phyloP scores from a whole-genome alignment of 2,113 vertebrate genomes.

The Gadus macrocephalus region DNA sequence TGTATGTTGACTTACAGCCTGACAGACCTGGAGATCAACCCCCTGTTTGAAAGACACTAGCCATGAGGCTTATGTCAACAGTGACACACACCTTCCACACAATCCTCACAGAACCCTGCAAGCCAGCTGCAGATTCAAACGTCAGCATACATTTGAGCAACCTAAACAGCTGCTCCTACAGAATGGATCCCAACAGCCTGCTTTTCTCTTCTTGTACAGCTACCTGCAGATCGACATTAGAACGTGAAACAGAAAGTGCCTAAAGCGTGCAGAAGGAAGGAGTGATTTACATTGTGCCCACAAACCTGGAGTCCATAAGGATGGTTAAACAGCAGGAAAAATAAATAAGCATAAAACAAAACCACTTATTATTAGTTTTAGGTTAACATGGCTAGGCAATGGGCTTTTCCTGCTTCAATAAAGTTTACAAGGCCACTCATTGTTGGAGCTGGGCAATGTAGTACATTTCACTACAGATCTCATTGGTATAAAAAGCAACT shows the following conservation, averaged over 20 bases:
- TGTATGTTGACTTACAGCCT: constrained; percentile 5
- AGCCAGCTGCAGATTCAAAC: constrained; percentile 73
- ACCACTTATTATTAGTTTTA: constrained; percentile 7
- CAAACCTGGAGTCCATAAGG: constrained; percentile 23
- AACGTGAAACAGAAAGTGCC: no score
- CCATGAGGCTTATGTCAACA: constrained; percentile 52
- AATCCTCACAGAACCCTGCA: constrained; percentile 66
- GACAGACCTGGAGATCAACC: constrained; percentile 10
- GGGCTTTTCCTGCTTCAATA: constrained; percentile 25
- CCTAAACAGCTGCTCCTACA: constrained; percentile 57
- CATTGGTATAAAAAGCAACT: constrained; percentile 50
- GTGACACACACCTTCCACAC: constrained; percentile 36
- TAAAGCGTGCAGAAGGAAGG: neutral
- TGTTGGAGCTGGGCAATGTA: constrained; percentile 16
- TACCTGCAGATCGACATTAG: neutral
- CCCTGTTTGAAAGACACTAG: constrained; percentile 37
- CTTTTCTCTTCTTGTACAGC: constrained; percentile 23
- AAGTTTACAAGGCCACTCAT: constrained; percentile 3
- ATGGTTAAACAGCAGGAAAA: constrained; percentile 30
- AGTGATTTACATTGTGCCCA: constrained; percentile 7
- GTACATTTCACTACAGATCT: constrained; percentile 42
- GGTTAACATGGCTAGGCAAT: constrained; percentile 13
- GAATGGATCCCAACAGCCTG: constrained; percentile 28
- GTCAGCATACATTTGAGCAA: constrained; percentile 46
- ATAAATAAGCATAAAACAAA: constrained; percentile 26